phyloP scores from a whole-genome alignment of 2,113 vertebrate species.

The Vanacampus margaritifer region DNA sequence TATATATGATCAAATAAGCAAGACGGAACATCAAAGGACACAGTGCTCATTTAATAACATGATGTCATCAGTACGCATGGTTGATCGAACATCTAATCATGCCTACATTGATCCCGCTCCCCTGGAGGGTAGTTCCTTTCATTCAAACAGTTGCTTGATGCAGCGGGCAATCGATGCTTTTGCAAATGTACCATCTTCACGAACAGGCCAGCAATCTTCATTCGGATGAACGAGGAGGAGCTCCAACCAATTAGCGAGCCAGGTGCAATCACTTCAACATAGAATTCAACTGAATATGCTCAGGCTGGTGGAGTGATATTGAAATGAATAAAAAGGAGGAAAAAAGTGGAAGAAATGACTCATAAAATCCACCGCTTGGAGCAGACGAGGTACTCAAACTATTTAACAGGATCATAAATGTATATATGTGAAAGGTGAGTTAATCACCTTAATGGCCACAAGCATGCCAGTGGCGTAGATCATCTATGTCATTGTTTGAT shows the following conservation, averaged over 20 bases:
- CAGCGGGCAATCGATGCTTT: background rate
- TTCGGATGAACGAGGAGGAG: background rate
- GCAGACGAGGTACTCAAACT: background rate
- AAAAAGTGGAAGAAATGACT: background rate
- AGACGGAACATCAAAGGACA: too few species aligned
- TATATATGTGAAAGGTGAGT: background rate
- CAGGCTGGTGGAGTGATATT: background rate
- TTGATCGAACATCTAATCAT: background rate
- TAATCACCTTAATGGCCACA: background rate
- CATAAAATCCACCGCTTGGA: background rate
- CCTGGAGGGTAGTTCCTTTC: background rate
- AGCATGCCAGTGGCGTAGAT: background rate
- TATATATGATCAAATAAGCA: too few species aligned
- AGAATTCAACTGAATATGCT: background rate
- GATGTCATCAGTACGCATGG: too few species aligned
- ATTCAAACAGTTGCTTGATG: background rate
- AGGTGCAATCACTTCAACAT: background rate
- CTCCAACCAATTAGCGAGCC: constrained; percentile 2
- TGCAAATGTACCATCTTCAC: background rate
- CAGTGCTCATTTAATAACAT: too few species aligned
- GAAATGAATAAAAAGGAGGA: background rate
- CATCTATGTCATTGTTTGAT: too few species aligned
- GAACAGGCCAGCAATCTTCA: background rate
- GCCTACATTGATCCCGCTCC: background rate
- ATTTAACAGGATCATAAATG: background rate